Base-by-base conservation (phyloP, 2,888 invertebrate species). In the Cremastinae sp. region DNA sequence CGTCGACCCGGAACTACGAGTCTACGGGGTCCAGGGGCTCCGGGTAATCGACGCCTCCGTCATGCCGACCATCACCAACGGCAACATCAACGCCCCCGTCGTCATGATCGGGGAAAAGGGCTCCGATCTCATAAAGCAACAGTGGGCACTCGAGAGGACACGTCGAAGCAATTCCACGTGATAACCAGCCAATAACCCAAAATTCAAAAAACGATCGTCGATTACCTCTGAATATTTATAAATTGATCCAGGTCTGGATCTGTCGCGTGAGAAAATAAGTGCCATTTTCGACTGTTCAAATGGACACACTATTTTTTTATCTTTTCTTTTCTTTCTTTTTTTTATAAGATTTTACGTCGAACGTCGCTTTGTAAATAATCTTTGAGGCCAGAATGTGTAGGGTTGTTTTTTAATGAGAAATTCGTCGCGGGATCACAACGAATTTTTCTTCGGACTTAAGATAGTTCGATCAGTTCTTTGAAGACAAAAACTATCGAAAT, bases 71-170 rank as follows among this genome's bases (percentile, higher is more conserved):
- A 94, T 97, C 41, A 95, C 96, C 0, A 96, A 94, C 85, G 97
- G 96, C 0, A 96, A 97, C 84, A 96, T 95, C 16, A 96, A 96
- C 84, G 97, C 96, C 0, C 96, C 96, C 0, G 94, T 94, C 0
- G 94, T 96, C 34, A 97, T 96, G 96, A 95, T 97, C 18, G 96
- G 92, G 0, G 97, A 97, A 86, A 96, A 96, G 85, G 96, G 94
- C 0, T 93, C 96, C 0, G 96, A 97, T 88, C 87, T 96, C 90
- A 93, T 97, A 38, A 96, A 96, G 86, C 92, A 92, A 59, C 91
- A 93, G 38, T 96, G 96, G 96, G 14, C 36, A 4, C 16, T 28
- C 18, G 16, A 41, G 12, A 41, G 12, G 41, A 16, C 65, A 74
- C 64, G 88, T n/a, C 41, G 16, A 18, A 34, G 38, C 14, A 54